Percentiles rank a stretch among this genome's conserved stretches.
Conservation (phyloP, 2,888 invertebrate species). For the Eurytoma adleriae region DNA sequence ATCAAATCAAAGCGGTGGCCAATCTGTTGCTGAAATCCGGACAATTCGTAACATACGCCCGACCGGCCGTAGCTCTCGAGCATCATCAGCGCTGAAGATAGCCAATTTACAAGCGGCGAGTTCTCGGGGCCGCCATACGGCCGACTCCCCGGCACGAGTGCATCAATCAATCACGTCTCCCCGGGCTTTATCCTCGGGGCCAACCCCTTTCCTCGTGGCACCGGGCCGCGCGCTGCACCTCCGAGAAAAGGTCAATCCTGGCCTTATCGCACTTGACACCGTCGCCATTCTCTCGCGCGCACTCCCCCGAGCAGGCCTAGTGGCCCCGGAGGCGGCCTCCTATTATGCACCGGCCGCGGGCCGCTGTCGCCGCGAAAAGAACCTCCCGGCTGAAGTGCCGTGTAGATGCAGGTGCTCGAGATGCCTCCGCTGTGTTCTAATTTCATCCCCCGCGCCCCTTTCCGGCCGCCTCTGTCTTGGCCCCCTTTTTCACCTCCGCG, state of each 20-base stretch:
- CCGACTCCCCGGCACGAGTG: background rate
- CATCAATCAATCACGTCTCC: background rate
- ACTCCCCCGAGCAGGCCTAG: background rate
- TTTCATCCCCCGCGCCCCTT: background rate
- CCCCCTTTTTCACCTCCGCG: conserved; percentile 9
- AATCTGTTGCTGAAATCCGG: too few relatives aligned
- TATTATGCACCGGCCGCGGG: conserved; percentile 16
- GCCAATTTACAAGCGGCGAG: background rate
- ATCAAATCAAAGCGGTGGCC: too few relatives aligned
- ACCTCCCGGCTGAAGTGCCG: conserved; percentile 9
- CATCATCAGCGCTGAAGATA: background rate
- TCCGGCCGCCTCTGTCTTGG: background rate
- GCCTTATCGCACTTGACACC: conserved; percentile 44
- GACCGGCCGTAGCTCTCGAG: background rate
- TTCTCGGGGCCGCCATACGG: background rate
- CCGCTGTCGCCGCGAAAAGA: background rate
- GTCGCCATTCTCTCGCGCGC: background rate
- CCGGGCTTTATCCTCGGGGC: background rate
- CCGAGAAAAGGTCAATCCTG: conserved; percentile 21
- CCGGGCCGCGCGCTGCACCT: too few relatives aligned
- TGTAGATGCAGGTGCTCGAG: conserved; percentile 30
- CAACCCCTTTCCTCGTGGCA: background rate
- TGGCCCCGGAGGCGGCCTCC: background rate
- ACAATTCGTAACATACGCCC: too few relatives aligned
- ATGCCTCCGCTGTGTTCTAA: conserved; percentile 27